Percentiles rank a stretch among this genome's conserved stretches.
Conservation (phyloP, 2,113 vertebrate genomes). For the Colinus virginianus region DNA sequence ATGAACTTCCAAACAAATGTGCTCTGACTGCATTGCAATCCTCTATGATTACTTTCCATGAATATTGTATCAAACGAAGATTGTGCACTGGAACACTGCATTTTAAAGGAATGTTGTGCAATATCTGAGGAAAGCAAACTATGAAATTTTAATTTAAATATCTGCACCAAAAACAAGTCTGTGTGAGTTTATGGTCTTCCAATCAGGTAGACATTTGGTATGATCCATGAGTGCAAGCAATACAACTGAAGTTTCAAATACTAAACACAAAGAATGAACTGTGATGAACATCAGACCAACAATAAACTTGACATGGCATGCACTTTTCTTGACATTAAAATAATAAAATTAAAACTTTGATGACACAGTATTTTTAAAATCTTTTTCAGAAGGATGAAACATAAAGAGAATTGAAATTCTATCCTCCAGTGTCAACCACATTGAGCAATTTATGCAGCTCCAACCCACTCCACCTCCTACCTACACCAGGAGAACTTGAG, state of each 20-base stretch:
- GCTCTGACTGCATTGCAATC: conserved; percentile 48
- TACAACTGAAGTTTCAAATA: neutral
- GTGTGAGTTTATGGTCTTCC: conserved; percentile 11
- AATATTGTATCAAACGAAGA: conserved; percentile 64
- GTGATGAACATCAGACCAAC: neutral
- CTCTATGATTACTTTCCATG: conserved; percentile 61
- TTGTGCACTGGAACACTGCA: conserved; percentile 48
- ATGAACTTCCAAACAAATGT: conserved; percentile 56
- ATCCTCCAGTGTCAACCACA: neutral
- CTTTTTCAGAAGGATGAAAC: neutral
- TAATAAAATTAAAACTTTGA: neutral
- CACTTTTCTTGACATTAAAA: neutral
- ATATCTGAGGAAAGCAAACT: conserved; percentile 28
- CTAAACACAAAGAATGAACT: neutral
- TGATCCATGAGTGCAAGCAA: neutral
- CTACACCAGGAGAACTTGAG: neutral
- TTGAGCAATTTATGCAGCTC: conserved; percentile 24
- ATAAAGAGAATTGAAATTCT: neutral
- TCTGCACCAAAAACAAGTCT: conserved; percentile 5
- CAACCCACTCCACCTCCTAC: conserved; percentile 54
- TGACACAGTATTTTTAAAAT: neutral
- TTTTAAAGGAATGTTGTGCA: conserved; percentile 48
- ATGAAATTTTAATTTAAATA: conserved; percentile 64
- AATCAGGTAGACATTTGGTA: neutral
- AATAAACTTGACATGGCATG: neutral